Evolutionary conservation across 2,888 invertebrate genomes (phyloP).

Genomic region (Lysandra coridon): DNA sequence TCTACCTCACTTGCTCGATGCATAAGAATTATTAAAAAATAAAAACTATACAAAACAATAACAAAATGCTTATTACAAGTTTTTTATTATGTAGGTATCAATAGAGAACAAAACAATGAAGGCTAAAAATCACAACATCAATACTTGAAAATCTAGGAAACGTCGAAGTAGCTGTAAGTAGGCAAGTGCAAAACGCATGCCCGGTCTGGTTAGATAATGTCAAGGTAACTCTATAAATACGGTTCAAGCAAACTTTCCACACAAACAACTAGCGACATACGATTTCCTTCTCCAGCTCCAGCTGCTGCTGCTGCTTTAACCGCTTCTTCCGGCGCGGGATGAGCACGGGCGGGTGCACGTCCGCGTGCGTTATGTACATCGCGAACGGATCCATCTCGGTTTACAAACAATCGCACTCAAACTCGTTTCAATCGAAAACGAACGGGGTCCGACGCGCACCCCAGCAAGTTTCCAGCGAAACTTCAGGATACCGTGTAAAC

Average conservation of each 20-base stretch:
- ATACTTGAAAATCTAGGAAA: neutral
- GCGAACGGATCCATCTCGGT: conserved; percentile 68
- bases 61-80: neutral
- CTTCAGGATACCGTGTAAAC: conserved; percentile 57
- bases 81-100: neutral
- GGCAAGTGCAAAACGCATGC: conserved; percentile 16
- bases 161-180: neutral
- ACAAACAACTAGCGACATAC: conserved; percentile 44
- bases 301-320: conserved; percentile 66
- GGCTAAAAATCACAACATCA: neutral
- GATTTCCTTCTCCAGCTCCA: conserved; percentile 55
- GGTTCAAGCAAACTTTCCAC: conserved; percentile 34
- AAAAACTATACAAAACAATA: neutral
- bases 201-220: conserved; percentile 20
- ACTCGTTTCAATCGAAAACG: conserved; percentile 4
- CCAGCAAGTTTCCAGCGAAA: conserved; percentile 22
- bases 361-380: conserved; percentile 70
- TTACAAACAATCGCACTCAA: conserved; percentile 37
- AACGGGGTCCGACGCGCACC: conserved; percentile 41
- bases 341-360: conserved; percentile 67
- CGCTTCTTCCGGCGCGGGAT: conserved; percentile 73
- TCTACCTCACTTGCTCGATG: neutral
- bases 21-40: neutral
- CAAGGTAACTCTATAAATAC: conserved; percentile 28
- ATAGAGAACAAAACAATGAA: neutral